phyloP scores from a whole-genome alignment of 2,888 invertebrate species.

The Clitarchus hookeri region DNA sequence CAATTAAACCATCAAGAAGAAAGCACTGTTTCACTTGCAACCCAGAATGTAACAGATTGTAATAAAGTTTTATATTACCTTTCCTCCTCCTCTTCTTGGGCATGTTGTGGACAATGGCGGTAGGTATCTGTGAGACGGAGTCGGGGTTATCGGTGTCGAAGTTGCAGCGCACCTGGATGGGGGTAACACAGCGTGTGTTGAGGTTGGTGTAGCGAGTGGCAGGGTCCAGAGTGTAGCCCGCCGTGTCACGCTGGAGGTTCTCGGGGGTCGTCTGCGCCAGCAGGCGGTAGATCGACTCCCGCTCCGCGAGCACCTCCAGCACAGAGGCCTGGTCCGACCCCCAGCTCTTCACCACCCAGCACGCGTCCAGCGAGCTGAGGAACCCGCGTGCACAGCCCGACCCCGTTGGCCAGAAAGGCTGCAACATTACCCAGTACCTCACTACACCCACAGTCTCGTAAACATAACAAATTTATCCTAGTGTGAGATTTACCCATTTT shows the following conservation, averaged over 20 bases:
- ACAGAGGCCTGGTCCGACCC: constrained; percentile 70
- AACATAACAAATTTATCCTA: no score
- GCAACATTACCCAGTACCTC: constrained; percentile 46
- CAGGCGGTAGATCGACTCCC: constrained; percentile 90
- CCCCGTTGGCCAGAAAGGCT: constrained; percentile 98
- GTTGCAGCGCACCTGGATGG: constrained; percentile 73
- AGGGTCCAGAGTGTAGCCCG: constrained; percentile 85
- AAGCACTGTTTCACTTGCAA: no score
- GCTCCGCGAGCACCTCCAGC: constrained; percentile 86
- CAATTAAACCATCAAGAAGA: no score
- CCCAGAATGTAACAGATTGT: no score
- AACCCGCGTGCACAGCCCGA: constrained; percentile 98
- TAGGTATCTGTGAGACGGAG: background rate
- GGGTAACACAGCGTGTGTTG: constrained; percentile 73
- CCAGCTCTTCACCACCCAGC: constrained; percentile 92
- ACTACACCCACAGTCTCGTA: background rate
- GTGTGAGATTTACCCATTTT: no score
- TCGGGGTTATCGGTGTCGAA: constrained; percentile 72
- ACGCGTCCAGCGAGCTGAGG: constrained; percentile 92
- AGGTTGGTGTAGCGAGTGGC: constrained; percentile 81
- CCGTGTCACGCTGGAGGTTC: constrained; percentile 88
- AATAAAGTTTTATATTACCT: constrained; percentile 54
- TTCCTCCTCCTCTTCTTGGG: constrained; percentile 69
- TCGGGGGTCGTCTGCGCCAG: constrained; percentile 95
- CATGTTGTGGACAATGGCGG: constrained; percentile 54